A percentile compares a stretch with the other conserved stretches of the same genome.
Evolutionary conservation across 2,113 vertebrate species (phyloP).

Genomic region (Protobothrops flavoviridis): DNA sequence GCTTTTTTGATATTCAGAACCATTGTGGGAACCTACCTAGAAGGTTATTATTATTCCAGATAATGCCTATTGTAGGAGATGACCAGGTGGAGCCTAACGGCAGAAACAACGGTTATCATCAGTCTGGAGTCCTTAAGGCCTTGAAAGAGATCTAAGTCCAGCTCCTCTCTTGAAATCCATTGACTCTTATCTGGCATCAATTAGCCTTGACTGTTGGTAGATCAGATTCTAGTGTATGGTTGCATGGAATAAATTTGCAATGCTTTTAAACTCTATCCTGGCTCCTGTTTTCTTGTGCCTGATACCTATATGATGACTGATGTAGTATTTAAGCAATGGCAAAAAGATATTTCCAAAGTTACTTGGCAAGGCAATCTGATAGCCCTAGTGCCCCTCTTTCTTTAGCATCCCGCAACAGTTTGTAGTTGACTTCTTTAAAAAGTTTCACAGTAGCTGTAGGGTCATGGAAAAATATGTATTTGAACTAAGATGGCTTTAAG

Average conservation of each 20-base stretch:
- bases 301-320: not conserved
- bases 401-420: not conserved
- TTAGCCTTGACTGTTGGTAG: not conserved
- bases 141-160: not conserved
- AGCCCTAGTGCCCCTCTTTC: not conserved
- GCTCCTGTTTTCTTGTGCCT: not conserved
- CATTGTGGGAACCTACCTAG: not conserved
- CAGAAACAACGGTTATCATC: not conserved
- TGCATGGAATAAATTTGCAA: not conserved
- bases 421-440: not conserved
- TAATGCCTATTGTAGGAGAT: not conserved
- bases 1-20: not conserved
- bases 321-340: not conserved
- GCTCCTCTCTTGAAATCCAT: not conserved
- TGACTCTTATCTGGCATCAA: not conserved
- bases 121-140: not conserved
- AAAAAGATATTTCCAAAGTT: not conserved
- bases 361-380: not conserved
- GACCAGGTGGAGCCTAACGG: not conserved
- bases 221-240: not conserved
- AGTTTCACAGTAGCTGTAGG: not conserved
- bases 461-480: not conserved
- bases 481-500: not conserved
- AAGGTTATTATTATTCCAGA: not conserved
- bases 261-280: not conserved